Base-by-base conservation (phyloP, 2,797 vertebrate genomes). In the Cetoscarus ocellatus region DNA sequence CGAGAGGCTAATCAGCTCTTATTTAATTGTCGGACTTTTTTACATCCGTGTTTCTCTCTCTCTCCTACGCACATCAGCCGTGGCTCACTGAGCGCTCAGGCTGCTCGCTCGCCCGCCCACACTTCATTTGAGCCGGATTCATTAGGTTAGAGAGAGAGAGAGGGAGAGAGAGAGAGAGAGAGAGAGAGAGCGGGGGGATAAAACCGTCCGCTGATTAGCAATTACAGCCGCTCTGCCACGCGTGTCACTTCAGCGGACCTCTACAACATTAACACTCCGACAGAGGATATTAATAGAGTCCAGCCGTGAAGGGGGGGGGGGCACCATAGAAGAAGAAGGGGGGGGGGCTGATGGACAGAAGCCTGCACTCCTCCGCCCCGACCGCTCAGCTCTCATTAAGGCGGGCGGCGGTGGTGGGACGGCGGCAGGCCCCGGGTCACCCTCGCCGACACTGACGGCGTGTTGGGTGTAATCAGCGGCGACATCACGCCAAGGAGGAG, bases 181-280 rank as follows among this genome's bases (percentile, higher is more conserved):
- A 19, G 67, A 36, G 19, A 6, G 15, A 1, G 35, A 3, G 7
- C 44, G 12, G 0, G 36, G 52, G 75, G 86, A 90, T 93, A 91
- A 91, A 93, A 93, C 89, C 85, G 90, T 91, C 93, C 73, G 13
- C 89, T 95, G 93, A 95, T 95, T 95, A 94, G 93, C 91, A 93
- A 94, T 93, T 93, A 93, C 74, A 82, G 86, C 52, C 45, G 79
- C 18, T 84, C 86, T 84, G 86, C 85, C 75, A 90, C 87, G 85
- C 85, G 87, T 94, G 94, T 94, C 94, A 94, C 91, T 92, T 88
- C 90, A 79, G 84, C 87, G 90, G 90, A 92, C 91, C 91, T 90
- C 90, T 77, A 72, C 93, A 88, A 87, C 93, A 92, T 94, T 93
- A 95, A 91, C 92, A 79, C 83, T 54, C 71, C 85, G 85, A 90